These are phyloP conservation scores for Ceratina australensis DNA, from an alignment of 1,140 invertebrate species.

Conservation along the genomic window DNA sequence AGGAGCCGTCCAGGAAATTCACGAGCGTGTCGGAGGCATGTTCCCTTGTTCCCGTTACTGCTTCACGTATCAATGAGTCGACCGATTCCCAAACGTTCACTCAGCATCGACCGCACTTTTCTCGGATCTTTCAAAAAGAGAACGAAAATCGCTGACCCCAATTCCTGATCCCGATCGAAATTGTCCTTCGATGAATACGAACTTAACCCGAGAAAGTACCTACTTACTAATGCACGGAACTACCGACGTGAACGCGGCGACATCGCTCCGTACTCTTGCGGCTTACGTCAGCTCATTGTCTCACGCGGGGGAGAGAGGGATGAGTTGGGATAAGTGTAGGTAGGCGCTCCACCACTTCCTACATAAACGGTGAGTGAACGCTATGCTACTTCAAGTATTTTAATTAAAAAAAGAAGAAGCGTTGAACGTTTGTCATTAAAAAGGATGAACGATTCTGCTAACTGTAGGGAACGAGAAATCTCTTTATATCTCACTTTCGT, in stretches of 20 bases:
- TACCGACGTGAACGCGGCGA: slow-evolving; percentile 18
- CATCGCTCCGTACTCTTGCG: neutral
- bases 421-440: too few species aligned
- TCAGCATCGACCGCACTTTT: neutral
- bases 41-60: neutral
- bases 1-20: slow-evolving; percentile 22
- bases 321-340: too few species aligned
- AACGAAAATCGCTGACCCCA: slow-evolving; percentile 2
- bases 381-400: too few species aligned
- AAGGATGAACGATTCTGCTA: too few species aligned
- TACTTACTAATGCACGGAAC: neutral
- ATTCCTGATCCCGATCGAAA: slow-evolving; percentile 14
- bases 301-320: too few species aligned
- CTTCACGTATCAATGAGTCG: neutral
- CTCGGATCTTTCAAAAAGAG: neutral
- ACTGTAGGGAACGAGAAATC: too few species aligned
- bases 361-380: too few species aligned
- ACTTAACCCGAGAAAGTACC: slow-evolving; percentile 24
- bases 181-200: neutral
- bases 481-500: too few species aligned
- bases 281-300: neutral
- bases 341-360: too few species aligned
- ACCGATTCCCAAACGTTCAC: neutral
- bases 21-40: slow-evolving; percentile 30
- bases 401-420: too few species aligned